Base-by-base conservation (phyloP, 2,888 invertebrate species). In the Mimas tiliae region DNA sequence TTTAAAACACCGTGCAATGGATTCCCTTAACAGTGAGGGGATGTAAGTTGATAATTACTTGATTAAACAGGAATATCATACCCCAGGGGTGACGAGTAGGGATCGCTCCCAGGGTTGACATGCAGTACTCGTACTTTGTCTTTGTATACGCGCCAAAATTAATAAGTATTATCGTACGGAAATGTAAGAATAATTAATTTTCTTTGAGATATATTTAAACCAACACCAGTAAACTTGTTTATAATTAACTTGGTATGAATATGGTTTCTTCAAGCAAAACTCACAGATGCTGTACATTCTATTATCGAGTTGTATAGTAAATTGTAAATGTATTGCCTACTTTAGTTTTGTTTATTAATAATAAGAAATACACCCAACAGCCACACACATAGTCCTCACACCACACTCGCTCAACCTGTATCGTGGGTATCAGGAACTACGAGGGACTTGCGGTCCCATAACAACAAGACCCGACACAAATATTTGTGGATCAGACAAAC, bases 41-140 rank as follows among this genome's bases (percentile, higher is more conserved):
- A 42, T 58, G 58, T 19, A 19, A 58, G 58, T 58, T 58, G 58
- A 58, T 58, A 58, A 58, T 58, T 58, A 58, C 58, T 58, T 58
- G 58, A 58, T 58, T 58, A 58, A 58, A 58, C 58, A 58, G 42
- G 58, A 42, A 58, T 42, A 58, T 58, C 58, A 19, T 42, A 55
- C 58, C 58, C 38, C 9, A 58, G 58, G 58, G 58, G 58, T 42
- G 58, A 58, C 58, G 38, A 58, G 38, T 11, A 58, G 55, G 55
- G 55, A 55, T 9, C 55, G 55, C 19, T 38, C 38, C 38, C 8
- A 38, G 6, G 53, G 52, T n/a, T 53, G 53, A 14, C 33, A n/a
- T n/a, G 34, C 53, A 27, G 34, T 53, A 33, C n/a, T 33, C 53
- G 34, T 53, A 53, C 53, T 34, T 52, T 53, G 55, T 34, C 34